Conservation (phyloP, 2,888 invertebrate genomes). For the Nomada flava region DNA sequence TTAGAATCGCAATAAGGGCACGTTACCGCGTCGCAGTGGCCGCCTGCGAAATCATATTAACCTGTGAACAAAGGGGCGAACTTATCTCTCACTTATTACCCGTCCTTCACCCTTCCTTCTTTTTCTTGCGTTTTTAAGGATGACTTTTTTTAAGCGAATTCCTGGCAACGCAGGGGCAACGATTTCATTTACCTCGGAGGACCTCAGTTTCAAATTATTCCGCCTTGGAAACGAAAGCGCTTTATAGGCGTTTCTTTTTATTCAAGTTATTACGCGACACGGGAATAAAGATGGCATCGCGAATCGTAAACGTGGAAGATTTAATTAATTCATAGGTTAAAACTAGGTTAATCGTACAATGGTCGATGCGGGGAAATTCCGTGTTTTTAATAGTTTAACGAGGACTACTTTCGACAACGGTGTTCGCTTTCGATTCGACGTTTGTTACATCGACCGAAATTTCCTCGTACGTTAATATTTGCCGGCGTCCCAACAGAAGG, state of each 20-base stretch:
- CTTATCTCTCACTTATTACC: not conserved
- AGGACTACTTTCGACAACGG: too few relatives aligned
- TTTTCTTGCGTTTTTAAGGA: not conserved
- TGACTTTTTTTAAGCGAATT: conserved; percentile 3
- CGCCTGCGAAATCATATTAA: conserved; percentile 35
- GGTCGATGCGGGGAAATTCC: not conserved
- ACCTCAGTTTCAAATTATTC: conserved; percentile 12
- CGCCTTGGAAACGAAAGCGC: conserved; percentile 2
- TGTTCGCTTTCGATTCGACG: not conserved
- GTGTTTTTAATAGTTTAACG: not conserved
- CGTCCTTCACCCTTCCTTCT: not conserved
- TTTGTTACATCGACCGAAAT: not conserved
- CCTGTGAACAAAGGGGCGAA: conserved; percentile 29
- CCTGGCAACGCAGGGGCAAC: not conserved
- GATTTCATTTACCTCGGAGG: conserved; percentile 8
- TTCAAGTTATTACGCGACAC: not conserved
- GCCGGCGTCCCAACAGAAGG: not conserved
- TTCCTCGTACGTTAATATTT: not conserved
- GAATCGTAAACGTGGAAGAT: not conserved
- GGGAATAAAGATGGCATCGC: not conserved
- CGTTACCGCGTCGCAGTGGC: conserved; percentile 33
- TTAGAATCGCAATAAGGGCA: conserved; percentile 51
- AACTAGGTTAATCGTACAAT: not conserved
- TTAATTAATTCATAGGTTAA: not conserved
- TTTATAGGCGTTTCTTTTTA: not conserved